A percentile compares a stretch with the other conserved stretches of the same genome.
Conservation (phyloP, 2,797 vertebrate genomes). For the Gymnopithys bicolor region DNA sequence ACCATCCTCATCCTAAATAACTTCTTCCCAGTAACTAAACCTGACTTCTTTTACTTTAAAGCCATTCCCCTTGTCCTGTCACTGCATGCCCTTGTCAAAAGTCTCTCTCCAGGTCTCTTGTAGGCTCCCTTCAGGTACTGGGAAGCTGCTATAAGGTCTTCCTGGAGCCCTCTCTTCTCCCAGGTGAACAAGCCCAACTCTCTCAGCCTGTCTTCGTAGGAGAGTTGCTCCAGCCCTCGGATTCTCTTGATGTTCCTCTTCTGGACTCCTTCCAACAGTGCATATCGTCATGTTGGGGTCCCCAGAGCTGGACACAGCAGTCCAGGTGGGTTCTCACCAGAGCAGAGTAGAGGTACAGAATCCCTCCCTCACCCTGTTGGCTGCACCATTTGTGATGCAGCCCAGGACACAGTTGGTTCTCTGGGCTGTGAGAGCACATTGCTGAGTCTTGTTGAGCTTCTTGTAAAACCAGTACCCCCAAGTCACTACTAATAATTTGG, state of each 20-base stretch:
- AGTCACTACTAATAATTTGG: background rate
- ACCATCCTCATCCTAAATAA: background rate
- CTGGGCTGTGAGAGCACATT: fast-evolving
- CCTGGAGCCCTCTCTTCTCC: background rate
- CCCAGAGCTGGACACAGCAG: background rate
- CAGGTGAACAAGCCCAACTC: background rate
- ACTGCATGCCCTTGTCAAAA: background rate
- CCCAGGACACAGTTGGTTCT: background rate
- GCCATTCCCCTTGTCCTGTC: background rate
- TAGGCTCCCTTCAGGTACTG: background rate
- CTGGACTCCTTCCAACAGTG: fast-evolving
- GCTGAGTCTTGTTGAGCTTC: too few species aligned
- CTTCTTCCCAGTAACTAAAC: background rate
- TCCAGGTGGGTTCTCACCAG: background rate
- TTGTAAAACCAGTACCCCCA: background rate
- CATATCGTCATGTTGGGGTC: background rate
- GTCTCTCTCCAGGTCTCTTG: background rate
- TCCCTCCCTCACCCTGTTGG: background rate
- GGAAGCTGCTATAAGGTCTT: background rate
- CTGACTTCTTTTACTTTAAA: background rate
- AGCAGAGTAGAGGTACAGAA: background rate
- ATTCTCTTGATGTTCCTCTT: background rate
- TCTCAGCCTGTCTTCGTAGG: background rate
- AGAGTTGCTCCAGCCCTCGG: background rate
- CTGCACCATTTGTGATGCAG: background rate